Percentiles rank a stretch among this genome's conserved stretches.
These are phyloP conservation scores for Tanypteryx hageni DNA, from an alignment of 2,888 invertebrate genomes.

Conservation along the genomic window DNA sequence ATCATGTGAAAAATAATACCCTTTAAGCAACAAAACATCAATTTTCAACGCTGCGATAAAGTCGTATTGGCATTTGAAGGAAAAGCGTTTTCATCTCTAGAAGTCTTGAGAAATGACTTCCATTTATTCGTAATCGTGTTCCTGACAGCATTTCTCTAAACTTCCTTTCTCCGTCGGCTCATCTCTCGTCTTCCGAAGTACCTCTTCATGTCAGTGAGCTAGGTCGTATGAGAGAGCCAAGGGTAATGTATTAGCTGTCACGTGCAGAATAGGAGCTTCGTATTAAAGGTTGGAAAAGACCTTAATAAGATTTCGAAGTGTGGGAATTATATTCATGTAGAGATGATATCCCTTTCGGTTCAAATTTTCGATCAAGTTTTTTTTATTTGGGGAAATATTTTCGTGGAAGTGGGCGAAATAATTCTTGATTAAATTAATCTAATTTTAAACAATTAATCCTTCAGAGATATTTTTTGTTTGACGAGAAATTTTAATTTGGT, in stretches of 20 bases:
- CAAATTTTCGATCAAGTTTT: neutral
- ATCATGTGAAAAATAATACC: neutral
- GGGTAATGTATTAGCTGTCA: conserved; percentile 33
- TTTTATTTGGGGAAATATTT: neutral
- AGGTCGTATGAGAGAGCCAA: conserved; percentile 29
- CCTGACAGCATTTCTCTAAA: conserved; percentile 45
- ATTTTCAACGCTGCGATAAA: neutral
- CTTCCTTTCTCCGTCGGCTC: neutral
- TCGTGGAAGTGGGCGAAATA: neutral
- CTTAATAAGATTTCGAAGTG: conserved; percentile 36
- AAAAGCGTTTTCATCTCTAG: neutral
- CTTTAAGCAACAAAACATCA: neutral
- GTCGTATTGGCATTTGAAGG: neutral
- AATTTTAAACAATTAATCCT: neutral
- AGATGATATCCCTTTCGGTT: neutral
- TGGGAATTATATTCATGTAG: neutral
- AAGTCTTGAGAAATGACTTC: conserved; percentile 22
- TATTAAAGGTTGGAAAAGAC: conserved; percentile 41
- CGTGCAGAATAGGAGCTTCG: conserved; percentile 34
- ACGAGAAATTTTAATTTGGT: neutral
- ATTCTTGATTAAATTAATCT: neutral
- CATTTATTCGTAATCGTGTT: conserved; percentile 8
- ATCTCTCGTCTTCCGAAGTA: conserved; percentile 40
- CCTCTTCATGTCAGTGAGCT: conserved; percentile 49
- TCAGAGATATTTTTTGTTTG: neutral